A percentile compares a stretch with the other conserved stretches of the same genome.
Conservation (phyloP, 1,140 invertebrate species). For the Popillia japonica region DNA sequence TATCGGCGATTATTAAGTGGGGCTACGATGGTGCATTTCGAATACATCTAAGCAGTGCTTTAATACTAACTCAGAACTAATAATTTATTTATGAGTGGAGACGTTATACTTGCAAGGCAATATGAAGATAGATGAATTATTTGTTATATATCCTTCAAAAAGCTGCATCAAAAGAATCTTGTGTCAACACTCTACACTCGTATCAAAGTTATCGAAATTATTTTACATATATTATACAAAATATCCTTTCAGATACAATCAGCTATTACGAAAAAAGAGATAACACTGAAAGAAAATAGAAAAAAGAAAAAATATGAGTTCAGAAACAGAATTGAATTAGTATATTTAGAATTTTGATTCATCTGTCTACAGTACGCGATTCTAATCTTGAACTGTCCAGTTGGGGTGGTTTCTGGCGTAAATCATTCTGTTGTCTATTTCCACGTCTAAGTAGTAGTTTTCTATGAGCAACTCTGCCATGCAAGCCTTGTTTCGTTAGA, state of each 20-base stretch:
- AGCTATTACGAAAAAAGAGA: background rate
- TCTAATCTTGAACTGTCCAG: background rate
- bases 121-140: background rate
- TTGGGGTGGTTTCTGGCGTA: background rate
- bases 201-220: background rate
- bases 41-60: background rate
- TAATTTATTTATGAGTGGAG: background rate
- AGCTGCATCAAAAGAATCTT: background rate
- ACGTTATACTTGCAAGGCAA: background rate
- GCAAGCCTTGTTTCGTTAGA: no score
- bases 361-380: background rate
- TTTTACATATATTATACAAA: background rate
- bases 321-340: background rate
- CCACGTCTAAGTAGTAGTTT: background rate
- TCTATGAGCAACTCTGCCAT: background rate
- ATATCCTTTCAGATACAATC: background rate
- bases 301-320: background rate
- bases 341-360: background rate
- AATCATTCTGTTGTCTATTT: background rate
- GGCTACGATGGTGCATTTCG: background rate
- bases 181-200: background rate
- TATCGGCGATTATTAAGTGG: background rate
- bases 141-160: background rate
- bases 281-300: background rate
- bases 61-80: background rate